phyloP scores from a whole-genome alignment of 1,140 invertebrate species.

The Drosophila sp. region DNA sequence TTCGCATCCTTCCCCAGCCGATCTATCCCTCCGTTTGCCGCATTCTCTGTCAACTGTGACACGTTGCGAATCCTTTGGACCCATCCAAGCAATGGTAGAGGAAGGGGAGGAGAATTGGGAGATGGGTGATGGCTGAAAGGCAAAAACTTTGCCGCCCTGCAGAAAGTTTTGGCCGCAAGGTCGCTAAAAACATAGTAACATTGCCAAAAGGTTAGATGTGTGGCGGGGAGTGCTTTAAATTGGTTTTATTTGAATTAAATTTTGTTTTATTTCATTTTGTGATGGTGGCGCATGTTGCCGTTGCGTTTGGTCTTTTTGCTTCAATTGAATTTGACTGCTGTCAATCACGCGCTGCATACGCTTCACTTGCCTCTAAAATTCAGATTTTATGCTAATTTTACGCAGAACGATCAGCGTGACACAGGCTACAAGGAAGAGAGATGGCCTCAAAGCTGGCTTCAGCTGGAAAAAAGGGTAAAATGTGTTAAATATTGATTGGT shows the following conservation, averaged over 20 bases:
- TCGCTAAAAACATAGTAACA: constrained; percentile 59
- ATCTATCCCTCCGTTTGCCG: not conserved
- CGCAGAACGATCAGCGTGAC: constrained; percentile 73
- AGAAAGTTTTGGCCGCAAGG: constrained; percentile 71
- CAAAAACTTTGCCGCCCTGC: constrained; percentile 56
- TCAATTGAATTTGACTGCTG: constrained; percentile 83
- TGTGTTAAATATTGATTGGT: constrained; percentile 81
- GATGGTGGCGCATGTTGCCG: constrained; percentile 5
- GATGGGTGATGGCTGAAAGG: constrained; percentile 5
- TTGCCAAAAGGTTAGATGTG: constrained; percentile 53
- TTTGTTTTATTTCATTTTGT: constrained; percentile 78
- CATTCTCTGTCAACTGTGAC: constrained; percentile 47
- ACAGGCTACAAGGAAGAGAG: constrained; percentile 16
- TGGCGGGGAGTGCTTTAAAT: constrained; percentile 47
- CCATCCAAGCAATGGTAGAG: constrained; percentile 3
- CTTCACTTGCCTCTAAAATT: constrained; percentile 81
- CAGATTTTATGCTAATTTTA: constrained; percentile 83
- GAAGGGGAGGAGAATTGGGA: no score
- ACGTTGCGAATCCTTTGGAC: constrained; percentile 69
- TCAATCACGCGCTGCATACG: constrained; percentile 82
- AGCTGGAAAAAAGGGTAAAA: constrained; percentile 66
- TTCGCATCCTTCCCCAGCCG: not conserved
- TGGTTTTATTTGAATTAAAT: constrained; percentile 83
- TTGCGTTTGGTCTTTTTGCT: constrained; percentile 56
- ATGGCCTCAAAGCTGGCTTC: constrained; percentile 46